A percentile compares a stretch with the other conserved stretches of the same genome.
Evolutionary conservation across 2,113 vertebrate species (phyloP).

Genomic region (Strigops habroptila): DNA sequence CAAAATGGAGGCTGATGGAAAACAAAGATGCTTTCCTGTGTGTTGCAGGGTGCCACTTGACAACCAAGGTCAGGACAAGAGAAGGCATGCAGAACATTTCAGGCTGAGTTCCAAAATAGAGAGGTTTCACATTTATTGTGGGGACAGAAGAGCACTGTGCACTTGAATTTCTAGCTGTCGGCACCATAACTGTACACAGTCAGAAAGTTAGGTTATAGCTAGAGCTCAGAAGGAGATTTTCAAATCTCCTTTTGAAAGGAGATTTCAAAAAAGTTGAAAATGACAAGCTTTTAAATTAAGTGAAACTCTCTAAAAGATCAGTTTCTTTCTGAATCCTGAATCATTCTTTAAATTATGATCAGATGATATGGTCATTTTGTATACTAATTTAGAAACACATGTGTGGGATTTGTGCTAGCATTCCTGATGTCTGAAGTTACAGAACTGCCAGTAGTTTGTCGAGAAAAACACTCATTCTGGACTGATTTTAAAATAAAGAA

Average conservation of each 20-base stretch:
- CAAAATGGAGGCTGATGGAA: not conserved
- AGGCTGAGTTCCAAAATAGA: not conserved
- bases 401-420: not conserved
- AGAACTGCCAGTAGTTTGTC: not conserved
- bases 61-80: not conserved
- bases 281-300: not conserved
- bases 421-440: not conserved
- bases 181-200: not conserved
- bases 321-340: not conserved
- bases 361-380: not conserved
- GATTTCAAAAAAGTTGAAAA: constrained; percentile 9
- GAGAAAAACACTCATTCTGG: not conserved
- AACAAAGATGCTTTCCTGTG: not conserved
- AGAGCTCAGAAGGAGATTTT: no score
- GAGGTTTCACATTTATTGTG: not conserved
- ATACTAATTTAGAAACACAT: not conserved
- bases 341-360: not conserved
- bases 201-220: not conserved
- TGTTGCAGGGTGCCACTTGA: not conserved
- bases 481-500: not conserved
- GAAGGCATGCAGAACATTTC: not conserved
- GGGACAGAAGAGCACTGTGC: constrained; percentile 33
- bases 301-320: not conserved
- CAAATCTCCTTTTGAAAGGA: not conserved
- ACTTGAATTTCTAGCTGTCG: constrained; percentile 14